These are phyloP conservation scores for Aradophagus sp. DNA, from an alignment of 1,140 invertebrate genomes.

Conservation along the genomic window DNA sequence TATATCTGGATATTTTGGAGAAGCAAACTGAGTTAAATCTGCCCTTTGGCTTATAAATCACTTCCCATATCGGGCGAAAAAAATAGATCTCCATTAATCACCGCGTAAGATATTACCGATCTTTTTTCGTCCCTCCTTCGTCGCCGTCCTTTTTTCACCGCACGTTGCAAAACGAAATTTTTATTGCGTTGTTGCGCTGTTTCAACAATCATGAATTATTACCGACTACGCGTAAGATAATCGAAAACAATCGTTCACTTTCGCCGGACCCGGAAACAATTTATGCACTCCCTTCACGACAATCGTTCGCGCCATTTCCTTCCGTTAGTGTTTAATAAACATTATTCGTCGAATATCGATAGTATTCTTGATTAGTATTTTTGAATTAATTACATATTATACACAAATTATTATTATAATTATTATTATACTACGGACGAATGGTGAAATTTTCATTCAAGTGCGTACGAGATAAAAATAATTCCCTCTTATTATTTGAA, in stretches of 20 bases:
- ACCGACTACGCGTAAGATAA: conserved; percentile 28
- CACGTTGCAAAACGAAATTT: conserved; percentile 42
- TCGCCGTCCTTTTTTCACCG: too few relatives aligned
- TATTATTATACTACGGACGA: too few relatives aligned
- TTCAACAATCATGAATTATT: conserved; percentile 41
- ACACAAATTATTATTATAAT: too few relatives aligned
- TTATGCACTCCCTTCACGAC: conserved; percentile 16
- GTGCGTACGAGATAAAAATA: too few relatives aligned
- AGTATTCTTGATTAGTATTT: too few relatives aligned
- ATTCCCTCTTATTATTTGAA: too few relatives aligned
- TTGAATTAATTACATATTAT: too few relatives aligned
- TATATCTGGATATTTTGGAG: conserved; percentile 51
- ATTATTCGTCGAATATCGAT: too few relatives aligned
- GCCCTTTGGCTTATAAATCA: conserved; percentile 51
- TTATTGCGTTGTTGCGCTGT: conserved; percentile 37
- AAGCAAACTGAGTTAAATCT: conserved; percentile 46
- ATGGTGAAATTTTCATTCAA: too few relatives aligned
- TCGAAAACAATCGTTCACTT: conserved; percentile 45
- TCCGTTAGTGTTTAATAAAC: too few relatives aligned
- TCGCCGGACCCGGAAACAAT: conserved; percentile 26
- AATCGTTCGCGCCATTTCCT: conserved; percentile 33
- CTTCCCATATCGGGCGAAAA: conserved; percentile 45
- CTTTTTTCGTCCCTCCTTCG: too few relatives aligned
- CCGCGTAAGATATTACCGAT: conserved; percentile 47
- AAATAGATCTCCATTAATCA: conserved; percentile 52